Conservation (phyloP, 2,113 vertebrate genomes). For the Hippocampus barbouri region DNA sequence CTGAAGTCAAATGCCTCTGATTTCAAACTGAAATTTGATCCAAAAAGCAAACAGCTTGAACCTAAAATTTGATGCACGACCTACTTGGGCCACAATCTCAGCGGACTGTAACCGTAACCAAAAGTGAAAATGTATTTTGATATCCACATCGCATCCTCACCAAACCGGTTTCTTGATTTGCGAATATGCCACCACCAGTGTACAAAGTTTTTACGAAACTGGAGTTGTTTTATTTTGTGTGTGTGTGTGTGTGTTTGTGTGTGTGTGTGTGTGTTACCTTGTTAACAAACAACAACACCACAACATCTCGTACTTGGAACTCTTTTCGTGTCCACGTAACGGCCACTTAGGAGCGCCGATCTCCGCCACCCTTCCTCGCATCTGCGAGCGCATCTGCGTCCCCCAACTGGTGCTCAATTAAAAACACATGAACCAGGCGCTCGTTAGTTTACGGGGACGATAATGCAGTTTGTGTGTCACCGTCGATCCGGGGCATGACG, state of each 20-base stretch:
- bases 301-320: neutral
- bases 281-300: neutral
- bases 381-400: conserved; percentile 64
- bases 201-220: neutral
- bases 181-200: neutral
- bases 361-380: conserved; percentile 57
- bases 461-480: conserved; percentile 83
- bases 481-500: conserved; percentile 75
- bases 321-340: neutral
- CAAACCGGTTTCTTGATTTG: neutral
- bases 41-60: neutral
- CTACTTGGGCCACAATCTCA: no score
- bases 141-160: neutral
- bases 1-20: no score
- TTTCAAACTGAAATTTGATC: no score
- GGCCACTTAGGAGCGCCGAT: conserved; percentile 22
- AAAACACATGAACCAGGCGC: conserved; percentile 71
- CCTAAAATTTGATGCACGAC: neutral
- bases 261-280: neutral
- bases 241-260: no score
- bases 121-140: neutral
- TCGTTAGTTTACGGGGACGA: conserved; percentile 67
- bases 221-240: neutral
- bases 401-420: conserved; percentile 68
- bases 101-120: neutral